phyloP scores from a whole-genome alignment of 2,888 invertebrate species.

The Zygogramma bicolorata region DNA sequence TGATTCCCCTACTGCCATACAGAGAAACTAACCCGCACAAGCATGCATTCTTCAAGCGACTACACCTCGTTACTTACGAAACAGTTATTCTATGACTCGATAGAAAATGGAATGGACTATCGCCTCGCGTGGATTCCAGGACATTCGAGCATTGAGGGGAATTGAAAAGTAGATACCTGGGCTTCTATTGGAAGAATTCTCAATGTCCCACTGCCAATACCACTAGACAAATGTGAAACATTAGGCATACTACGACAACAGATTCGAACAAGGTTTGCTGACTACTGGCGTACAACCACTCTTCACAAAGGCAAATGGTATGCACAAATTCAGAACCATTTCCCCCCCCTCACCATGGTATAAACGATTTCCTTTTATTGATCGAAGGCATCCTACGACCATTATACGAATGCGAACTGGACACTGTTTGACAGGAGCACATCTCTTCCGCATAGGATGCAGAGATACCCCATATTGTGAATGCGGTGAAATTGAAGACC shows the following conservation, averaged over 20 bases:
- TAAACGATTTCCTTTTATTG: neutral
- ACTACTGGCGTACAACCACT: neutral
- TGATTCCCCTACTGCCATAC: neutral
- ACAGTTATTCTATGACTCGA: neutral
- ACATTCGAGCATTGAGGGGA: neutral
- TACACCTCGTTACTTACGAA: neutral
- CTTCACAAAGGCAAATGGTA: neutral
- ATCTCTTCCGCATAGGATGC: neutral
- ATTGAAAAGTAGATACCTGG: neutral
- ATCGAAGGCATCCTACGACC: neutral
- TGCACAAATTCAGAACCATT: neutral
- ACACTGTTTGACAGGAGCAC: neutral
- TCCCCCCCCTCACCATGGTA: neutral
- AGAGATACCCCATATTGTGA: neutral
- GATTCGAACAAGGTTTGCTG: neutral
- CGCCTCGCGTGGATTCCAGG: neutral
- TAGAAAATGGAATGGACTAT: neutral
- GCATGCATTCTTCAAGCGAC: neutral
- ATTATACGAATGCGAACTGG: conserved; percentile 1
- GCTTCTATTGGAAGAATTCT: neutral
- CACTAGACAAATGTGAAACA: neutral
- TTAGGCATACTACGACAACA: neutral
- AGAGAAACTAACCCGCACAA: neutral
- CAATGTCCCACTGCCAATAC: neutral
- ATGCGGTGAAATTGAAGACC: conserved; percentile 2